These are phyloP conservation scores for Poecilia gillii DNA, from an alignment of 2,797 vertebrate species.

Conservation along the genomic window DNA sequence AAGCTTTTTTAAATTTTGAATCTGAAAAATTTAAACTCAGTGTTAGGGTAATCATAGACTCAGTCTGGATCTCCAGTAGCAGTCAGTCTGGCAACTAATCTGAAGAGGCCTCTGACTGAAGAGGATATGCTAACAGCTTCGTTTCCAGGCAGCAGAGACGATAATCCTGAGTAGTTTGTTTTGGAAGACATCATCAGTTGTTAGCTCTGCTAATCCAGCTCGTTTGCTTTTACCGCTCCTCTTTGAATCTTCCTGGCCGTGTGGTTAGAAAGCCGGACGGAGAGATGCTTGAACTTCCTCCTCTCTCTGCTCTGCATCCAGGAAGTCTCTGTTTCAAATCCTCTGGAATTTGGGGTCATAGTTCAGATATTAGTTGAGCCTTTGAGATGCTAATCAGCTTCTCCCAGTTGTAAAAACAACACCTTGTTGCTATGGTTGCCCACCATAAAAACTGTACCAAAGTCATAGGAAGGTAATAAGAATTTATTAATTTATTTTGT, in stretches of 20 bases:
- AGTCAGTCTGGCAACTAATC: not conserved
- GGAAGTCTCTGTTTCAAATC: too few species aligned
- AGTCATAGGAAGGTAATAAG: not conserved
- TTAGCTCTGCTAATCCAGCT: not conserved
- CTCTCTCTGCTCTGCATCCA: too few species aligned
- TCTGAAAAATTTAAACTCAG: not conserved
- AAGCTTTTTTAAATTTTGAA: not conserved
- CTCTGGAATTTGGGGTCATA: not conserved
- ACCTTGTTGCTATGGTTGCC: not conserved
- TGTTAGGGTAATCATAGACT: not conserved
- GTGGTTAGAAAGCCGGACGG: too few species aligned
- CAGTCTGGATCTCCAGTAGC: not conserved
- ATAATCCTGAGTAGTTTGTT: not conserved
- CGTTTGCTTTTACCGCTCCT: not conserved
- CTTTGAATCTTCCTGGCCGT: not conserved
- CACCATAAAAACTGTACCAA: not conserved
- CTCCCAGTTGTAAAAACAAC: not conserved
- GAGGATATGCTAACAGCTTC: not conserved
- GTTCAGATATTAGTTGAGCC: not conserved
- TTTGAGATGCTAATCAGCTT: not conserved
- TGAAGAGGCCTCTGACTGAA: not conserved
- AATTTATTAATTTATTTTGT: not conserved
- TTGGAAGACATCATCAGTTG: not conserved
- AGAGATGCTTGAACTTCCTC: too few species aligned
- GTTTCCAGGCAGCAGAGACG: not conserved